These are phyloP conservation scores for Philopotamus ludificatus DNA, from an alignment of 1,140 invertebrate species.

Conservation along the genomic window DNA sequence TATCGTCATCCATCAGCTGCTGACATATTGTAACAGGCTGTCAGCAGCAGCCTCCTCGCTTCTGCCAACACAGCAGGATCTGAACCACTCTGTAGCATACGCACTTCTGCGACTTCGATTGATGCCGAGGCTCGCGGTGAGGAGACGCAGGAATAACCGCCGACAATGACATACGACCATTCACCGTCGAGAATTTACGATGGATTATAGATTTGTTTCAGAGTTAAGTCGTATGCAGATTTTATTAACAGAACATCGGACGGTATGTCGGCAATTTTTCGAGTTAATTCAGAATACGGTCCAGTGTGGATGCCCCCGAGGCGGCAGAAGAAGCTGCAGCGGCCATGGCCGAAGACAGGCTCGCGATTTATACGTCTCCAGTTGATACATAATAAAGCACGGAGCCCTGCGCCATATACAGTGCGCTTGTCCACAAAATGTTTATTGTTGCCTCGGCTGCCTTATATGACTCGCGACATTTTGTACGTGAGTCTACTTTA, in stretches of 20 bases:
- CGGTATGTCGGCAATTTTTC: background rate
- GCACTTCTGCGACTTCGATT: background rate
- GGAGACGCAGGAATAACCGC: no score
- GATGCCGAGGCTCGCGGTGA: background rate
- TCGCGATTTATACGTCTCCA: constrained; percentile 31
- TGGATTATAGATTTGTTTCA: background rate
- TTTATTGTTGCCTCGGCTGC: constrained; percentile 40
- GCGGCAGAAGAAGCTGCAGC: background rate
- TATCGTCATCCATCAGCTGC: constrained; percentile 30
- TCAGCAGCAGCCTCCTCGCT: constrained; percentile 11
- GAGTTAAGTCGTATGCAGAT: no score
- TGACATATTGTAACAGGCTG: constrained; percentile 30
- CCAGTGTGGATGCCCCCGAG: no score
- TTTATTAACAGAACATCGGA: background rate
- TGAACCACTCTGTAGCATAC: background rate
- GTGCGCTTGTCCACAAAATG: constrained; percentile 40
- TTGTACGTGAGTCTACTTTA: constrained; percentile 41
- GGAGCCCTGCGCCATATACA: constrained; percentile 36
- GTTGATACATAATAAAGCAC: constrained; percentile 39
- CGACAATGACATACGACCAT: background rate
- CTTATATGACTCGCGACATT: constrained; percentile 41
- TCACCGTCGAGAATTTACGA: background rate
- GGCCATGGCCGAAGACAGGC: constrained; percentile 18
- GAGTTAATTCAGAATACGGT: no score
- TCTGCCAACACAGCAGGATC: constrained; percentile 1